A percentile compares a stretch with the other conserved stretches of the same genome.
These are phyloP conservation scores for Eumeta japonica DNA, from an alignment of 1,140 invertebrate genomes.

Conservation along the genomic window DNA sequence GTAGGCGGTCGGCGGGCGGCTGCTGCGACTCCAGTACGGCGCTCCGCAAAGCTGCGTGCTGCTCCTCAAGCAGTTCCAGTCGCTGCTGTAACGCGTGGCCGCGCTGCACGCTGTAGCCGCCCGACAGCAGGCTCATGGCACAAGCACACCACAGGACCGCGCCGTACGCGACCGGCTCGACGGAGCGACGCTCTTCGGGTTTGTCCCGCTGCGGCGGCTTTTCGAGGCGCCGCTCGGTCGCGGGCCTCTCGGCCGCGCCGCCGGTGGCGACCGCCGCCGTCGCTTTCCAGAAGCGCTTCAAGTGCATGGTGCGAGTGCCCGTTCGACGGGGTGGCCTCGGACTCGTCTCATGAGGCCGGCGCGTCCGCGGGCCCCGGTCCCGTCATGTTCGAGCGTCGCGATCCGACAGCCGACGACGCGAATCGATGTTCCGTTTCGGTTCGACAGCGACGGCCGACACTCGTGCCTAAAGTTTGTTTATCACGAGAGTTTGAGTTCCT, in stretches of 20 bases:
- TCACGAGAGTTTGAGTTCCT: conserved; percentile 3
- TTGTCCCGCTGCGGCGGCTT: too few relatives aligned
- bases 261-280: too few relatives aligned
- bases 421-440: neutral
- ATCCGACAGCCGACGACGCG: neutral
- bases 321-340: too few relatives aligned
- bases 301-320: too few relatives aligned
- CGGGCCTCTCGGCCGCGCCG: too few relatives aligned
- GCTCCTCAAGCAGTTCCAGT: conserved; percentile 38
- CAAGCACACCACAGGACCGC: conserved; percentile 52
- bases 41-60: conserved; percentile 39
- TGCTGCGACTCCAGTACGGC: conserved; percentile 47
- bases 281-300: too few relatives aligned
- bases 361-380: too few relatives aligned
- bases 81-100: conserved; percentile 36
- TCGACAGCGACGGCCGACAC: neutral
- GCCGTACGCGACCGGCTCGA: conserved; percentile 47
- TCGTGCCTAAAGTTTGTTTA: conserved; percentile 5
- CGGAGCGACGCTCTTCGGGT: too few relatives aligned
- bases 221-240: too few relatives aligned
- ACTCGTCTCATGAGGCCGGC: too few relatives aligned
- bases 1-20: too few relatives aligned
- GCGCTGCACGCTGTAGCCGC: conserved; percentile 41
- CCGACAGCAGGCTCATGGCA: conserved; percentile 48
- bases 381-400: conserved; percentile 10